Evolutionary conservation across 2,888 invertebrate genomes (phyloP), one percentile per base, ranked within the genome.

Genomic region (Bombyx huttoni): DNA sequence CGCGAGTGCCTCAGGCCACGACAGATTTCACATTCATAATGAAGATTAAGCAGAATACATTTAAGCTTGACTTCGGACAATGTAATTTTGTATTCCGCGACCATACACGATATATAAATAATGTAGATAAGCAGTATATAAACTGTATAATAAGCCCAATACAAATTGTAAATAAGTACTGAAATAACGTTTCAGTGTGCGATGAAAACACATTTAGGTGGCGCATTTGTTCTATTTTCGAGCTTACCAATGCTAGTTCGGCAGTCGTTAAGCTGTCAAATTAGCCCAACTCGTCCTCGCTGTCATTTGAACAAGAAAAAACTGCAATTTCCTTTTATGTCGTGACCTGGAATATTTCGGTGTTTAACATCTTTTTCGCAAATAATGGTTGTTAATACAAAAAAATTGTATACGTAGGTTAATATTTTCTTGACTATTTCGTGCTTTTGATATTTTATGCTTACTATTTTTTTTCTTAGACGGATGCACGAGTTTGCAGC

Each of bases 21-120:
- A 75, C 75, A 70, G 74, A 73, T 78, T 78, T 75, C 76, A 79
- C 76, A 80, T 80, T 81, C 72, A 81, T 79, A 76, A 82, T 79
- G 73, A 76, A 77, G 74, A 80, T 78, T 75, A 76, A 73, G 64
- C 68, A 64, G 59, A 65, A 63, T 68, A 66, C 65, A 67, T 69
- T 67, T 62, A 58, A 61, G 56, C 51, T 53, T 61, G 58, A 62
- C 62, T 69, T 64, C 64, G 54, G 63, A 58, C 54, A 55, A 55
- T 63, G 54, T 65, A 68, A 70, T 65, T 65, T 61, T 54, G 57
- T 40, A 12, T 40, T 7, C 52, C 49, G 54, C 57, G 53, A 57
- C 53, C 59, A 62, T 63, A 60, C 56, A 60, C 54, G 57, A 40
- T 40, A 10, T 40, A 24, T 24, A 24, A 24, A 24, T 24, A 24